Percentiles rank a stretch among this genome's conserved stretches.
These are phyloP conservation scores for Laspeyria flexula DNA, from an alignment of 2,888 invertebrate genomes.

Conservation along the genomic window DNA sequence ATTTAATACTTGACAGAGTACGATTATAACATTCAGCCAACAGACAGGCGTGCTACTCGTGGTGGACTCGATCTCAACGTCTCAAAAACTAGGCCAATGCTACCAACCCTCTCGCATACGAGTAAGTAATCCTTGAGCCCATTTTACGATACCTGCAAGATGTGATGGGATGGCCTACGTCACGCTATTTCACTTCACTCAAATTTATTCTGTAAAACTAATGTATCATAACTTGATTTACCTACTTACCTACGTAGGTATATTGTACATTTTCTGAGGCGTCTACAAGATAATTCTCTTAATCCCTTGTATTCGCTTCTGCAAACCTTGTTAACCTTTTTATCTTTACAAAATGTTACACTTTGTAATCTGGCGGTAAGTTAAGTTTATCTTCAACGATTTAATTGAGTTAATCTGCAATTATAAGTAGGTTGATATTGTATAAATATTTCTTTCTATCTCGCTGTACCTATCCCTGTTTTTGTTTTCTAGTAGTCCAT, in stretches of 20 bases:
- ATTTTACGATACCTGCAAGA: background rate
- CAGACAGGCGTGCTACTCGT: too few relatives aligned
- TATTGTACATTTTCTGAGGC: too few relatives aligned
- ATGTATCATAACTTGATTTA: background rate
- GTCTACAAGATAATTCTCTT: background rate
- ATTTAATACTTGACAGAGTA: too few relatives aligned
- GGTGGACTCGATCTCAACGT: background rate
- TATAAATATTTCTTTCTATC: too few relatives aligned
- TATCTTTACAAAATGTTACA: background rate
- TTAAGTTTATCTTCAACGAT: background rate
- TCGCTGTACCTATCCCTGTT: too few relatives aligned
- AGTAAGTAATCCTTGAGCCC: constrained; percentile 3
- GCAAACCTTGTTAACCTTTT: background rate
- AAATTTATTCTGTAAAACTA: background rate
- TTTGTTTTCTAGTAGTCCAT: too few relatives aligned
- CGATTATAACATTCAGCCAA: background rate
- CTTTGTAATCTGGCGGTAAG: too few relatives aligned
- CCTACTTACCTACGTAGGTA: too few relatives aligned
- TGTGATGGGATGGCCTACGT: background rate
- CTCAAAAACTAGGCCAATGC: constrained; percentile 7
- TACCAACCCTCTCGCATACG: constrained; percentile 1
- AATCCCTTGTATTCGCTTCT: background rate
- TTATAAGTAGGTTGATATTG: too few relatives aligned
- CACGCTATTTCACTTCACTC: background rate
- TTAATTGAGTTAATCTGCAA: background rate